Evolutionary conservation across 1,140 invertebrate species (phyloP).

Genomic region (Drosophila trapezifrons): DNA sequence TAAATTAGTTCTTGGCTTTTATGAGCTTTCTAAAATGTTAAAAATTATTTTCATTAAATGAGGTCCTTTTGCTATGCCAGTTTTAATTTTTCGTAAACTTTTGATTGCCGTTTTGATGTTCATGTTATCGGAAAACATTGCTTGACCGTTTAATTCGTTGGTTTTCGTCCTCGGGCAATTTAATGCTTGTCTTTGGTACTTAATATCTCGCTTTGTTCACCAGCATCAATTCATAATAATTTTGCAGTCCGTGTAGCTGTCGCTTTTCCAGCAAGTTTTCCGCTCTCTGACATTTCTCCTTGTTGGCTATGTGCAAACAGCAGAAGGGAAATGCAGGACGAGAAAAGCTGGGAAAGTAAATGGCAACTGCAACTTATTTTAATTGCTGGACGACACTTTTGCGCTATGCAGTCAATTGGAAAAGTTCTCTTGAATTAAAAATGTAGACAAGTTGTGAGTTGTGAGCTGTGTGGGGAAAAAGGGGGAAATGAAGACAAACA

Average conservation of each 20-base stretch:
- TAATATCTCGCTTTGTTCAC: slow-evolving; percentile 56
- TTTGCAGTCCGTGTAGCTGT: slow-evolving; percentile 9
- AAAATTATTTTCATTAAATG: background rate
- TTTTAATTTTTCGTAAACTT: background rate
- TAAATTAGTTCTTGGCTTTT: background rate
- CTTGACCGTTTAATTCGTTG: slow-evolving; percentile 25
- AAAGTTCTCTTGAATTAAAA: slow-evolving; percentile 75
- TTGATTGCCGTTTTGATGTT: background rate
- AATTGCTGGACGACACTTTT: slow-evolving; percentile 77
- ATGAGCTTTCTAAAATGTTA: background rate
- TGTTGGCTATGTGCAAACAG: slow-evolving; percentile 62
- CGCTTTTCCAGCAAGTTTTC: slow-evolving; percentile 11
- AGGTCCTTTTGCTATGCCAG: background rate
- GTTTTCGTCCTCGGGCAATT: slow-evolving; percentile 16
- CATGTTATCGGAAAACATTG: slow-evolving; percentile 8
- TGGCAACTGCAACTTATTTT: slow-evolving; percentile 76
- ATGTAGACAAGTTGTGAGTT: slow-evolving; percentile 39
- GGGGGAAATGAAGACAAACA: slow-evolving; percentile 43
- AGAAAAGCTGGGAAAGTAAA: slow-evolving; percentile 54
- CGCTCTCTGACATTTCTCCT: slow-evolving; percentile 52
- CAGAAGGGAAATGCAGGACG: slow-evolving; percentile 16
- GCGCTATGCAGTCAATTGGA: slow-evolving; percentile 73
- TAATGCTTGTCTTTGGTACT: slow-evolving; percentile 48
- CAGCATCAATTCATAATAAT: slow-evolving; percentile 62
- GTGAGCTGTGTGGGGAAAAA: background rate